Conservation (phyloP, 2,888 invertebrate species). For the Drosophila testacea region DNA sequence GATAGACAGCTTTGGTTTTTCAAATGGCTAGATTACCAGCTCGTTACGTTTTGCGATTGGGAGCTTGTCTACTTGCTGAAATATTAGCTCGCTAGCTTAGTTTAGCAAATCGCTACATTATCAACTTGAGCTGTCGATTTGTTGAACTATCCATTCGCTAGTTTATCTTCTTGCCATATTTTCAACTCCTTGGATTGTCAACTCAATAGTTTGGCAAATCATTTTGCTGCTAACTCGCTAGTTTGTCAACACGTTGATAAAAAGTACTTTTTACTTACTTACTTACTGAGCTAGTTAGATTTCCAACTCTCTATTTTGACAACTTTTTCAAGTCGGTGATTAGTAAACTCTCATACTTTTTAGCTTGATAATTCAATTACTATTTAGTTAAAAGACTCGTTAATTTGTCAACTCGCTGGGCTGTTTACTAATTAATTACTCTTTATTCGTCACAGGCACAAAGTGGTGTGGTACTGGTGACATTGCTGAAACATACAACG, state of each 20-base stretch:
- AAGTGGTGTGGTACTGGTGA: conserved; percentile 98
- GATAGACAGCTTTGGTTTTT: not conserved
- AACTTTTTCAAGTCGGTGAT: not conserved
- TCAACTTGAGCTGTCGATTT: not conserved
- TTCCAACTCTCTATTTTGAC: not conserved
- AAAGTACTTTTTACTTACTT: no score
- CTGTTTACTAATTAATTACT: not conserved
- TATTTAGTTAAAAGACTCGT: not conserved
- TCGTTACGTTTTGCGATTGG: no score
- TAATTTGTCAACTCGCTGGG: not conserved
- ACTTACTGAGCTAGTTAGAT: no score
- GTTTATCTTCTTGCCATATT: no score
- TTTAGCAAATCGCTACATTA: not conserved
- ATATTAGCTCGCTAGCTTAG: not conserved
- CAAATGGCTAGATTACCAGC: no score
- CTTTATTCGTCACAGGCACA: conserved; percentile 87
- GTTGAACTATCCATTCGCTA: no score
- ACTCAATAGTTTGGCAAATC: no score
- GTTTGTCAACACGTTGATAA: not conserved
- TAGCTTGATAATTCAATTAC: no score
- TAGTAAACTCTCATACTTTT: no score
- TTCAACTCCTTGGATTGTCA: no score
- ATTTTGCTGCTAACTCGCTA: not conserved
- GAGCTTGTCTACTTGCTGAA: no score
- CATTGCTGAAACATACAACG: conserved; percentile 92